Base-by-base conservation (phyloP, 2,113 vertebrate genomes). In the Prionailurus bengalensis region DNA sequence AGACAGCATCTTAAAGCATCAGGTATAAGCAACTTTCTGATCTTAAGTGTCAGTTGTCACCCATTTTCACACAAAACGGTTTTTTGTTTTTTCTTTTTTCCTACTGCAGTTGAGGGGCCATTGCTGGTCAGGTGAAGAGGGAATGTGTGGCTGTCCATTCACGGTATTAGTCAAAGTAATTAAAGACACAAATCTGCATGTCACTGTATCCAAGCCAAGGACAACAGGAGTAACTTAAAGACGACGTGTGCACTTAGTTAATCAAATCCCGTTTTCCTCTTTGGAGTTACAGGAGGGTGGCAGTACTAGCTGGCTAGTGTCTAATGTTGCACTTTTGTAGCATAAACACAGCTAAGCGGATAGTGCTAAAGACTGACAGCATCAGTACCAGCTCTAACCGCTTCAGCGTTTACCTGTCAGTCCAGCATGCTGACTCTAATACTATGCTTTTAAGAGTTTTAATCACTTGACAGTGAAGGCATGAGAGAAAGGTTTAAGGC, bases 301-400 rank as follows among this genome's bases (percentile, higher is more conserved):
- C 88, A 61, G 71, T 89, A 84, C 92, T 78, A 97, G 89, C 89
- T 96, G 86, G 92, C 81, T 83, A 76, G 76, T 86, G 91, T 97
- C 97, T 93, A 94, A 90, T 95, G 97, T 95, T 97, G 97, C 98
- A 97, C 98, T 83, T 97, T 42, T 79, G 86, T 92, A 97, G 90
- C 97, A 95, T 73, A 82, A 93, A 97, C 97, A 94, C 73, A 90
- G 94, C 88, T 80, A 93, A 92, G 86, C 91, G 81, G 90, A 83
- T 0, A 80, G 78, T 82, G 82, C 79, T 73, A 23, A 97, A 91
- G 89, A 92, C 86, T 3, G 91, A 97, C 12, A 65, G 55, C 21
- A 15, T 73, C 58, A 48, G 63, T 39, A 82, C 58, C 63, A 93
- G 51, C 61, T 79, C 83, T 84, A 31, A 80, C 19, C 0, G 1